phyloP scores from a whole-genome alignment of 53 echinoderm and acorn worm species.

The Holothuria scabra region DNA sequence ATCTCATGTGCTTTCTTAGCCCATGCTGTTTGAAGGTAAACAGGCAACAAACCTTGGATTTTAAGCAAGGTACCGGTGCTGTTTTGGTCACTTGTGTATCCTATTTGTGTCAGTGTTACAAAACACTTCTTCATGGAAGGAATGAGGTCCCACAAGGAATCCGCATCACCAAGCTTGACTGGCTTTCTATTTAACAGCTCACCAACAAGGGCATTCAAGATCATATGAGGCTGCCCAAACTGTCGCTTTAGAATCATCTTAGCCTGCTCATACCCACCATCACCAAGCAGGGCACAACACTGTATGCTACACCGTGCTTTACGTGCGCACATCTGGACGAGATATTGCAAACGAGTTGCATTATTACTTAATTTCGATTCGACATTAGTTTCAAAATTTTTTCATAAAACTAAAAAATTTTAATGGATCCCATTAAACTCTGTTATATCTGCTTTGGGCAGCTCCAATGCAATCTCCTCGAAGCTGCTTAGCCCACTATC shows the following conservation, averaged over 20 bases:
- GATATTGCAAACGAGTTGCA: slow-evolving; percentile 35
- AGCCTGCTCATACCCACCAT: slow-evolving; percentile 24
- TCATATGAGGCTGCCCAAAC: slow-evolving; percentile 52
- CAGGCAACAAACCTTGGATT: slow-evolving; percentile 36
- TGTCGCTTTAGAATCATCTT: slow-evolving; percentile 24
- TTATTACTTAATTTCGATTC: slow-evolving; percentile 36
- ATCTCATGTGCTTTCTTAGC: slow-evolving; percentile 42
- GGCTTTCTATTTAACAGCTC: slow-evolving; percentile 33
- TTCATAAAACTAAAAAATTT: slow-evolving; percentile 47
- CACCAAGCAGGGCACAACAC: slow-evolving; percentile 52
- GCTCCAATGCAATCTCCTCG: too few species aligned
- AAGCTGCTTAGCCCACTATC: too few species aligned
- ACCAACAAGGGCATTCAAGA: slow-evolving; percentile 32
- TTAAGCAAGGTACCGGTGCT: slow-evolving; percentile 35
- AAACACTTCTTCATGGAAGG: slow-evolving; percentile 41
- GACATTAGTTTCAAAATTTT: slow-evolving; percentile 48
- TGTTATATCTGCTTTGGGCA: slow-evolving; percentile 33
- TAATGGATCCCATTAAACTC: slow-evolving; percentile 43
- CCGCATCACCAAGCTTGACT: slow-evolving; percentile 25
- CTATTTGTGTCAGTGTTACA: slow-evolving; percentile 30
- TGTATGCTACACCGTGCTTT: slow-evolving; percentile 47
- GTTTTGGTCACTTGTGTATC: slow-evolving; percentile 37
- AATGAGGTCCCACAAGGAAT: slow-evolving; percentile 38
- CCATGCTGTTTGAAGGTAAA: slow-evolving; percentile 39
- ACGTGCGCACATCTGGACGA: slow-evolving; percentile 45